Evolutionary conservation across 1,140 invertebrate genomes (phyloP), one percentile per base, ranked within the genome.

Genomic region (Hyphantria cunea): DNA sequence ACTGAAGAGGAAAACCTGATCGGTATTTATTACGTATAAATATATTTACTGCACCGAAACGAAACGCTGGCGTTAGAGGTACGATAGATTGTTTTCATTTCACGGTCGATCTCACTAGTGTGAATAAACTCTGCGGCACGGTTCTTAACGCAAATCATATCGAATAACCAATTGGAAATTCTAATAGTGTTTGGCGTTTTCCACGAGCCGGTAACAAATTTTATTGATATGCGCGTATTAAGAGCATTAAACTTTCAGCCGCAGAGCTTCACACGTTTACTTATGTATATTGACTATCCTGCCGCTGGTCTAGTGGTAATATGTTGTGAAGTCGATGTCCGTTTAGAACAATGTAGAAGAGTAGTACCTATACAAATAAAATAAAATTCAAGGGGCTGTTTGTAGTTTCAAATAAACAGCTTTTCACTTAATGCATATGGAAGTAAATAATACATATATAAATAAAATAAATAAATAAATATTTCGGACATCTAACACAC

Each of bases 31-130:
- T 45, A 47, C 32, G 12, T 63, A 15, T 31, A 50, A 12, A 39
- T 7, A 1, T 7, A 10, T 49, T 64, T 56, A 42, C 34, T 60
- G 48, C 56, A 55, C 62, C 62, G 62, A 13, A 45, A 56, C 53
- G 53, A 51, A 50, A 32, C 13, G 48, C 67, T 67, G 41, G 44
- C 59, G 59, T 65, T 72, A 67, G 56, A 71, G 34, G 47, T 66
- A 44, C 12, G 41, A 44, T 44, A 55, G 47, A 76, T 76, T 74
- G 69, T 77, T 70, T 66, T 70, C 67, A 74, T 74, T 71, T 75
- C 70, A 77, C 66, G 67, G 64, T 66, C 67, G 68, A 77, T 76
- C 76, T 74, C 68, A 72, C 58, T 65, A 54, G 70, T 80, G 77
- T 73, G 68, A 80, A 80, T 72, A 70, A 77, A 78, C 70, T 71